These are phyloP conservation scores for Pheosia gnoma DNA, from an alignment of 2,888 invertebrate genomes.

Conservation along the genomic window DNA sequence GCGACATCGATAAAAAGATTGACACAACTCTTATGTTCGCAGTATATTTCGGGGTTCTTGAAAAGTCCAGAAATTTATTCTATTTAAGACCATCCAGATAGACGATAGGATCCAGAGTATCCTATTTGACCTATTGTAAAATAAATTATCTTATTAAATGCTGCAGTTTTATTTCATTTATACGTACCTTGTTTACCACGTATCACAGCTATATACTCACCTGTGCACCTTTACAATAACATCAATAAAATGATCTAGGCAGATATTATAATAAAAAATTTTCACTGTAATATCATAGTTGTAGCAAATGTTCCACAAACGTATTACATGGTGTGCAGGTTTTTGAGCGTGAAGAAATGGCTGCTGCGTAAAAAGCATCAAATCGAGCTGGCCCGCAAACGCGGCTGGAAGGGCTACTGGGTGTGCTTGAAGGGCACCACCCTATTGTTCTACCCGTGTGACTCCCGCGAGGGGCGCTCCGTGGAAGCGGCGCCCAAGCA, in stretches of 20 bases:
- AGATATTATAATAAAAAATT: too few relatives aligned
- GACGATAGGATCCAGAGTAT: slow-evolving; percentile 6
- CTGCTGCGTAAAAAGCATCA: slow-evolving; percentile 97
- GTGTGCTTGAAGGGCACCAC: slow-evolving; percentile 99
- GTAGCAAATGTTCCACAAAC: slow-evolving; percentile 80
- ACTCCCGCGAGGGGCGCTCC: slow-evolving; percentile 94
- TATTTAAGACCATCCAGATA: slow-evolving; percentile 32
- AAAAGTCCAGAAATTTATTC: slow-evolving; percentile 44
- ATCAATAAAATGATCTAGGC: too few relatives aligned
- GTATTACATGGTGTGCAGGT: slow-evolving; percentile 86
- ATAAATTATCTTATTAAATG: slow-evolving; percentile 12
- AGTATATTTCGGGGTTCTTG: slow-evolving; percentile 54
- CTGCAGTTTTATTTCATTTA: neutral
- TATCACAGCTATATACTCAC: too few relatives aligned
- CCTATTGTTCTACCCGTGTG: slow-evolving; percentile 97
- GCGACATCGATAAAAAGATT: slow-evolving; percentile 54
- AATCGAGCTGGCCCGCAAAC: slow-evolving; percentile 96
- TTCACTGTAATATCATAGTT: too few relatives aligned
- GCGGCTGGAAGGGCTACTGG: slow-evolving; percentile 99
- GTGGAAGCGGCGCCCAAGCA: slow-evolving; percentile 97
- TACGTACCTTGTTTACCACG: neutral
- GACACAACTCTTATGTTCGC: slow-evolving; percentile 48
- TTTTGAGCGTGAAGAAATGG: slow-evolving; percentile 99
- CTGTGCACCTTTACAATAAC: too few relatives aligned
- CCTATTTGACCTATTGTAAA: slow-evolving; percentile 9